Conservation (phyloP, 2,888 invertebrate genomes). For the Aproaerema taeniolella region DNA sequence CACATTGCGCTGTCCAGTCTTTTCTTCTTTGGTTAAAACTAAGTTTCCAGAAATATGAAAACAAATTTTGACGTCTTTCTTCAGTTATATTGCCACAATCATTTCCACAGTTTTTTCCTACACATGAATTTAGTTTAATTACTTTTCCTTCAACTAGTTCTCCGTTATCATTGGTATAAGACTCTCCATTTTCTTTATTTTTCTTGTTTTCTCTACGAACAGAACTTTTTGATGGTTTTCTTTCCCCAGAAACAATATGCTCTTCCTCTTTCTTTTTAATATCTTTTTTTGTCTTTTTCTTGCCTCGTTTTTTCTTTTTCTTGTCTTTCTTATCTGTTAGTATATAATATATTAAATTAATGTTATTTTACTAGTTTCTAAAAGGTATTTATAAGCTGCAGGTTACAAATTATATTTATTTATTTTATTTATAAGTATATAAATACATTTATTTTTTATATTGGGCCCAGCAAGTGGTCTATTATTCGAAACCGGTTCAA, state of each 20-base stretch:
- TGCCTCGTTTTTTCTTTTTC: not conserved
- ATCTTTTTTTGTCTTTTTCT: not conserved
- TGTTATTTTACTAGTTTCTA: too few species aligned
- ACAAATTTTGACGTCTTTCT: conserved; percentile 15
- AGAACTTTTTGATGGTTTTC: not conserved
- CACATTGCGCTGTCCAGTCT: conserved; percentile 15
- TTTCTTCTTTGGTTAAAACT: conserved; percentile 11
- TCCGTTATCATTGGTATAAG: not conserved
- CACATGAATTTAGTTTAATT: not conserved
- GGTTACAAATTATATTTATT: not conserved
- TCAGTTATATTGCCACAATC: not conserved
- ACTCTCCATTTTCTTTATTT: conserved; percentile 3
- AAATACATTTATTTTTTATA: not conserved
- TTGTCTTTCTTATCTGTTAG: not conserved
- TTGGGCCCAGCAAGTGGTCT: not conserved
- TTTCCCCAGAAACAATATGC: not conserved
- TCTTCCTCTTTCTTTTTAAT: not conserved
- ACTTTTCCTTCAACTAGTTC: not conserved
- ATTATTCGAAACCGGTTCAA: not conserved
- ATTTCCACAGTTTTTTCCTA: not conserved
- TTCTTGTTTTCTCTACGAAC: not conserved
- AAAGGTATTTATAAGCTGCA: too few species aligned
- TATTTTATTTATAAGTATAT: not conserved
- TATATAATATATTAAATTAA: not conserved
- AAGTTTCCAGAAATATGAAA: conserved; percentile 16